Base-by-base conservation (phyloP, 2,888 invertebrate species). In the Melieria omissa region DNA sequence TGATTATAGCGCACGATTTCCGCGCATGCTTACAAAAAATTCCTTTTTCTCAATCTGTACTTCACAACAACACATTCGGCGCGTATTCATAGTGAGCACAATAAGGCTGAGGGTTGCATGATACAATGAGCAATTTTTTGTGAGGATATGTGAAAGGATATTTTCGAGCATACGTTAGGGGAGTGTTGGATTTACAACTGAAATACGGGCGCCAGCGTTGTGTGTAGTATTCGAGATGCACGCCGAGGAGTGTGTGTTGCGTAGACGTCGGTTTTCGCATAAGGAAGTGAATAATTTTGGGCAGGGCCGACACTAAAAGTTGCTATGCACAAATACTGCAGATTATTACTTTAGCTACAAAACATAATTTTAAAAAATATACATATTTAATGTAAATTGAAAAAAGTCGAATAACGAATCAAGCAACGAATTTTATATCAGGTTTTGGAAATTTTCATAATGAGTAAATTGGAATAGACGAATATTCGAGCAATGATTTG, bases 231-330 rank as follows among this genome's bases (percentile, higher is more conserved):
- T 45, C 61, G 45, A 68, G 61, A 64, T 54, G 71, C 54, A 60
- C 71, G 61, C 61, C 54, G 71, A 71, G n/a, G 58, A 65, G 54
- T 65, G 70, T 12, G 61, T 60, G 12, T 29, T 46, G 65, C 65
- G 49, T 57, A 64, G 63, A 54, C 58, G 16, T 55, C 4, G 29
- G 29, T 29, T 10, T 44, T 29, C 29, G 29, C 29, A 2, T 29
- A 29, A 29, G 29, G 29, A 29, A 72, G 72, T 71, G 67, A 68
- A 71, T 47, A 52, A 73, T 77, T 75, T 77, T 77, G 78, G 78
- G 78, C 78, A 74, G 77, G 78, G 77, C 77, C 75, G 65, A 1
- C 29, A 29, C 29, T 29, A 29, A 16, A 16, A 16, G 16, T 2
- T 16, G 16, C 16, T 16, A 16, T 16, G 16, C 16, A 16, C 16